These are phyloP conservation scores for Anorthoa munda DNA, from an alignment of 2,888 invertebrate species.

Conservation along the genomic window DNA sequence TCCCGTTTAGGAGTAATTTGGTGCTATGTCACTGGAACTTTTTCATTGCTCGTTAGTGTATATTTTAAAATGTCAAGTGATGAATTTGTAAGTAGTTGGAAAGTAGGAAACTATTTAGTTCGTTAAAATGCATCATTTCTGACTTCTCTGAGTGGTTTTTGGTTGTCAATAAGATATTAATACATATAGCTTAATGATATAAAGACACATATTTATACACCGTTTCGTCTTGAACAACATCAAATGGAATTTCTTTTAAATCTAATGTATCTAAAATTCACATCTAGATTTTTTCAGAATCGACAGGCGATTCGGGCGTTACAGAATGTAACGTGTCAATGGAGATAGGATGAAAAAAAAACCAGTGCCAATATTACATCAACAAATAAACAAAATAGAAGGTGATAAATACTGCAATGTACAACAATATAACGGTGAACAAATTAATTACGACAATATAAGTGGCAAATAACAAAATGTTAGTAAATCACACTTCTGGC, in stretches of 20 bases:
- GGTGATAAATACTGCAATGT: conserved; percentile 49
- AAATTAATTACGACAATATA: conserved; percentile 66
- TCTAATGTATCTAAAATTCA: background rate
- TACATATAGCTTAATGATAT: too few relatives aligned
- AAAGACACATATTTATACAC: background rate
- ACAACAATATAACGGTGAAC: conserved; percentile 47
- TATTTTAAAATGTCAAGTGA: background rate
- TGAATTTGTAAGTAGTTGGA: too few relatives aligned
- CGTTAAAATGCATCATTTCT: too few relatives aligned
- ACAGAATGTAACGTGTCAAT: background rate
- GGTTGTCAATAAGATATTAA: too few relatives aligned
- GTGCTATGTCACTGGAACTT: too few relatives aligned
- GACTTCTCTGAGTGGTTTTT: too few relatives aligned
- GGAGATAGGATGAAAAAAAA: background rate
- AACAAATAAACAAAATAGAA: background rate
- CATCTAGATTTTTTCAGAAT: background rate
- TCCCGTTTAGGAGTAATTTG: too few relatives aligned
- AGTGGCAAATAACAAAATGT: conserved; percentile 78
- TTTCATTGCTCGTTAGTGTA: too few relatives aligned
- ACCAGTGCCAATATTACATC: background rate
- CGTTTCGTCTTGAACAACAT: background rate
- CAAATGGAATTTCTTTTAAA: background rate
- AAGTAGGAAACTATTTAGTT: too few relatives aligned
- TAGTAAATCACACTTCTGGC: conserved; percentile 88
- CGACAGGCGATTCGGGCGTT: background rate